A percentile compares a stretch with the other conserved stretches of the same genome.
These are phyloP conservation scores for Zaprionus lineosus DNA, from an alignment of 2,888 invertebrate genomes.

Conservation along the genomic window DNA sequence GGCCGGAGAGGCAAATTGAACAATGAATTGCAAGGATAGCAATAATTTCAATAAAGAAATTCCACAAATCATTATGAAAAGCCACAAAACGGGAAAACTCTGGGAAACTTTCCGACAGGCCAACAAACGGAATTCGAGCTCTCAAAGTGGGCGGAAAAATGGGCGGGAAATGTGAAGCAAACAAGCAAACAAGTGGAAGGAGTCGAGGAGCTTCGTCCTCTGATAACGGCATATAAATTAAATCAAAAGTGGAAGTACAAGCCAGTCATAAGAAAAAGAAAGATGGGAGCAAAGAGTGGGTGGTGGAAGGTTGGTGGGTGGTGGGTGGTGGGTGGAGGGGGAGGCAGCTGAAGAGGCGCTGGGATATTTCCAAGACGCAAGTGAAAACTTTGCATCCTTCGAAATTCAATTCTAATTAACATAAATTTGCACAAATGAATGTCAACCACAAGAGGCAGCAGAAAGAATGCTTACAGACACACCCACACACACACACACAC, in stretches of 20 bases:
- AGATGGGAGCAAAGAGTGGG: constrained; percentile 5
- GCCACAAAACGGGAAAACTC: constrained; percentile 55
- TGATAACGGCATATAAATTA: constrained; percentile 69
- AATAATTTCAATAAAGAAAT: constrained; percentile 62
- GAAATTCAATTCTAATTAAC: constrained; percentile 78
- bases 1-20: constrained; percentile 21
- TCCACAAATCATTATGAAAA: constrained; percentile 68
- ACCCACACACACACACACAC: constrained; percentile 12
- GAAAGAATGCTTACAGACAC: constrained; percentile 19
- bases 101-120: constrained; percentile 47
- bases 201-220: constrained; percentile 23
- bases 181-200: constrained; percentile 33
- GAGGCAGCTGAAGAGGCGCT: background rate
- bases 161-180: constrained; percentile 24
- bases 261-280: constrained; percentile 14
- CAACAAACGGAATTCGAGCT: background rate
- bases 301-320: too few relatives aligned
- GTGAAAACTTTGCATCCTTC: constrained; percentile 66
- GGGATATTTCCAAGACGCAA: constrained; percentile 29
- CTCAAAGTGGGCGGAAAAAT: constrained; percentile 18
- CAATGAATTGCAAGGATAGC: constrained; percentile 29
- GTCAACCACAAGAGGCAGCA: constrained; percentile 68
- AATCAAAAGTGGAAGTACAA: constrained; percentile 65
- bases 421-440: constrained; percentile 77
- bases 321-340: too few relatives aligned